Conservation (phyloP, 2,888 invertebrate species). For the Sesamia inferens region DNA sequence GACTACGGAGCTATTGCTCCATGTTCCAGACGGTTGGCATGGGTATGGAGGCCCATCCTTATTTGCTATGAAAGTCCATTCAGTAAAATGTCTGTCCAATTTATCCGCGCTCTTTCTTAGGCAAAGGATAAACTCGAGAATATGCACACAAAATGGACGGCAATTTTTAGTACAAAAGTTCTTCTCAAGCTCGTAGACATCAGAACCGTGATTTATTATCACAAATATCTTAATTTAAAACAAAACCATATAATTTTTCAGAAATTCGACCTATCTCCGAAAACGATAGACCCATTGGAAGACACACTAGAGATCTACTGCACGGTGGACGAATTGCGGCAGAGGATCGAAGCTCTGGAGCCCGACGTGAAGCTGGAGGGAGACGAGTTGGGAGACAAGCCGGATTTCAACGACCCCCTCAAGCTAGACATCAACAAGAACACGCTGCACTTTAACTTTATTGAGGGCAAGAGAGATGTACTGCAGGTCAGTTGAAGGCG, state of each 20-base stretch:
- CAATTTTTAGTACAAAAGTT: too few species aligned
- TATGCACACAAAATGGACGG: too few species aligned
- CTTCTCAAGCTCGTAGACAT: too few species aligned
- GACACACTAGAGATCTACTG: slow-evolving; percentile 92
- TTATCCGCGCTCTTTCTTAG: too few species aligned
- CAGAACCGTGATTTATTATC: too few species aligned
- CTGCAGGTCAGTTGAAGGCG: slow-evolving; percentile 77
- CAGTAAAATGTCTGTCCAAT: too few species aligned
- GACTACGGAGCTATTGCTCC: too few species aligned
- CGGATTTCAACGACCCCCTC: slow-evolving; percentile 53
- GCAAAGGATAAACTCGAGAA: too few species aligned
- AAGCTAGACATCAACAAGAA: slow-evolving; percentile 82
- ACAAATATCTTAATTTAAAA: too few species aligned
- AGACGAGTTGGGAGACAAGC: slow-evolving; percentile 71
- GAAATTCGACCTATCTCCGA: slow-evolving; percentile 87
- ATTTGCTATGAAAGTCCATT: not conserved
- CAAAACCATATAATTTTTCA: slow-evolving; percentile 65
- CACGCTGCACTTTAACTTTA: slow-evolving; percentile 86
- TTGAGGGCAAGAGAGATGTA: slow-evolving; percentile 86
- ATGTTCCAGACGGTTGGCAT: too few species aligned
- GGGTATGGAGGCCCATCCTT: too few species aligned
- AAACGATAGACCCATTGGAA: slow-evolving; percentile 87
- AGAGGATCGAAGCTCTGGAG: slow-evolving; percentile 87
- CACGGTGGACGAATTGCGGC: slow-evolving; percentile 91
- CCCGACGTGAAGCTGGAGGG: slow-evolving; percentile 78